These are phyloP conservation scores for Leptodactylus fallax DNA, from an alignment of 2,797 vertebrate genomes.

Conservation along the genomic window DNA sequence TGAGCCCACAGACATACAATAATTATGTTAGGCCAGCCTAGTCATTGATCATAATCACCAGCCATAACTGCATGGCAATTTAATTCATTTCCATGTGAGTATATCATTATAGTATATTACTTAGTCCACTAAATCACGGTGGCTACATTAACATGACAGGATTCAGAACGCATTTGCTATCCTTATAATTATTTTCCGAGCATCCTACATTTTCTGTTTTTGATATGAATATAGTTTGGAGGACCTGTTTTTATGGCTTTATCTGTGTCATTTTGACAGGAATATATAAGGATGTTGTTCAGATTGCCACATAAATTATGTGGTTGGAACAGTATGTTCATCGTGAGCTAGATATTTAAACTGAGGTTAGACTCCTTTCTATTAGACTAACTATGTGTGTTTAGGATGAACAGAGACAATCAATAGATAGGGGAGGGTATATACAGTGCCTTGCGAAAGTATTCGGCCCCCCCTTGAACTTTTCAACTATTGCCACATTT, in stretches of 20 bases:
- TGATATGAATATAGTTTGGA: neutral
- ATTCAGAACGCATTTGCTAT: neutral
- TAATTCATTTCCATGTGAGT: neutral
- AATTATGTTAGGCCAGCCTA: neutral
- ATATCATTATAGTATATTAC: constrained; percentile 15
- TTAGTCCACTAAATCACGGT: neutral
- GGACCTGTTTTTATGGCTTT: neutral
- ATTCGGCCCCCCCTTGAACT: too few relatives aligned
- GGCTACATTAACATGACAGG: neutral
- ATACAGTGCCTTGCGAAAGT: too few relatives aligned
- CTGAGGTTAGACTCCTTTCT: too few relatives aligned
- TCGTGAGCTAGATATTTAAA: too few relatives aligned
- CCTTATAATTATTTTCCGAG: neutral
- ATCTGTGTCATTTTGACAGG: neutral
- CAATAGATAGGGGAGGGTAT: too few relatives aligned
- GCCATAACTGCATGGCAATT: neutral
- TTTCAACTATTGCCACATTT: too few relatives aligned
- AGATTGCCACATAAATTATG: neutral
- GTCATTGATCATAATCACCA: constrained; percentile 14
- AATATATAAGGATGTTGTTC: constrained; percentile 11
- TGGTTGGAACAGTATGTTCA: neutral
- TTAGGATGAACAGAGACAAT: too few relatives aligned
- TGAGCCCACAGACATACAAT: neutral
- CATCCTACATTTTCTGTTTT: neutral
- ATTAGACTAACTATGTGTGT: too few relatives aligned